These are phyloP conservation scores for Lepidurus packardi DNA, from an alignment of 1,140 invertebrate species.

Conservation along the genomic window DNA sequence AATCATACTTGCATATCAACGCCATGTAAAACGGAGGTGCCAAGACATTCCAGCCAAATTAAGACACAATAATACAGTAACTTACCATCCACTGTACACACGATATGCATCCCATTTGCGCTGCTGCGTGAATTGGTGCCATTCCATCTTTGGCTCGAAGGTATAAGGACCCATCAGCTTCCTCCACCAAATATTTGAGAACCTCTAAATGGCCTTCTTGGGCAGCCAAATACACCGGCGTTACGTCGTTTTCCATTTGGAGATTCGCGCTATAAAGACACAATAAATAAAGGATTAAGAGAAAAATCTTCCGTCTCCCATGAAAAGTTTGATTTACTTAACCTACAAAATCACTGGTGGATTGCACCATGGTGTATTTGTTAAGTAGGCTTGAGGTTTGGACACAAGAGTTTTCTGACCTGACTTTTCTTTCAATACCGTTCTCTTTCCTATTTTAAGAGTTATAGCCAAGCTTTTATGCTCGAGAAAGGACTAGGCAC, in stretches of 20 bases:
- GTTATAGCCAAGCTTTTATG: too few species aligned
- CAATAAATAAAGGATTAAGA: background rate
- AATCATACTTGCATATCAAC: too few species aligned
- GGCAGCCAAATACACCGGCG: conserved; percentile 78
- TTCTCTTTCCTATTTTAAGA: too few species aligned
- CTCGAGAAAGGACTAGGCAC: too few species aligned
- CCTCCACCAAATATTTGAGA: conserved; percentile 70
- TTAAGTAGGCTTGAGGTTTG: too few species aligned
- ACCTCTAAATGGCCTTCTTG: conserved; percentile 81
- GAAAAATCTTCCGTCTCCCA: background rate
- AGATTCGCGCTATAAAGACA: conserved; percentile 62
- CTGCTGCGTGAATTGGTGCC: conserved; percentile 78
- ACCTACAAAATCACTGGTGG: background rate
- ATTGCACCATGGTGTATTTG: background rate
- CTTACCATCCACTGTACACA: conserved; percentile 84
- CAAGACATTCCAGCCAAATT: background rate
- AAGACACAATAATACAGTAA: conserved; percentile 28
- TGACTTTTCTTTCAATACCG: too few species aligned
- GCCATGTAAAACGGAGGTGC: too few species aligned
- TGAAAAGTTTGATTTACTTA: background rate
- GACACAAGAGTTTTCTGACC: too few species aligned
- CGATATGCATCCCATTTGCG: conserved; percentile 77
- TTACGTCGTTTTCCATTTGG: conserved; percentile 83
- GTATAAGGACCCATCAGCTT: conserved; percentile 68
- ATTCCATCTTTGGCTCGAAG: conserved; percentile 78